Percentiles rank a stretch among this genome's conserved stretches.
Conservation (phyloP, 2,797 vertebrate genomes). For the Phataginus tetradactyla region DNA sequence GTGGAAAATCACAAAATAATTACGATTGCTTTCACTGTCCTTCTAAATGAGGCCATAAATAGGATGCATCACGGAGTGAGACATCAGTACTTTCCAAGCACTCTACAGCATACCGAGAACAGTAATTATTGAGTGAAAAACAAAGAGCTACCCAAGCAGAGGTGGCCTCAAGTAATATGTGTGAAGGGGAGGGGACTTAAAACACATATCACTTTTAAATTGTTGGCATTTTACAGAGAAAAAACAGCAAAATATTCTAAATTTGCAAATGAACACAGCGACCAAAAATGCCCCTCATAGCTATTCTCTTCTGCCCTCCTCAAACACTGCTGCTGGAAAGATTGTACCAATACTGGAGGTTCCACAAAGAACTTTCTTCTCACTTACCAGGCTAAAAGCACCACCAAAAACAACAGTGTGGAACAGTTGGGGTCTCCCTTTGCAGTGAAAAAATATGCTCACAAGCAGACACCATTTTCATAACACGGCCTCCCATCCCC, state of each 20-base stretch:
- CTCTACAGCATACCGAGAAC: constrained; percentile 29
- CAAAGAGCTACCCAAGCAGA: constrained; percentile 47
- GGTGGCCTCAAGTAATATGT: constrained; percentile 26
- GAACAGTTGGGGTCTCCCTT: not conserved
- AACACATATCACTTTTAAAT: not conserved
- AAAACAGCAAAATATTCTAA: constrained; percentile 9
- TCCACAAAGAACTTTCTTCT: not conserved
- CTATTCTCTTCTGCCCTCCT: not conserved
- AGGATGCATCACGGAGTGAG: constrained; percentile 54
- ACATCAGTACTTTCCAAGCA: constrained; percentile 39
- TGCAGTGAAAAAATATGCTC: not conserved
- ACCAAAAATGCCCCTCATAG: not conserved
- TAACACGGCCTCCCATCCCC: not conserved
- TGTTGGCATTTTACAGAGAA: not conserved
- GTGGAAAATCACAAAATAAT: constrained; percentile 57
- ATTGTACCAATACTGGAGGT: not conserved
- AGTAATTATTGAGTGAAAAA: constrained; percentile 44
- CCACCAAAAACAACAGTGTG: not conserved
- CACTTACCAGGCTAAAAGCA: not conserved
- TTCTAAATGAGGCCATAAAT: constrained; percentile 64
- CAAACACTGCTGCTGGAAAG: constrained; percentile 17
- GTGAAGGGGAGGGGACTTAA: not conserved
- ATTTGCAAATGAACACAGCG: not conserved
- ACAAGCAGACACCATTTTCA: not conserved
- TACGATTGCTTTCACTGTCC: constrained; percentile 15